These are phyloP conservation scores for Phengaris arion DNA, from an alignment of 2,888 invertebrate species.

Conservation along the genomic window DNA sequence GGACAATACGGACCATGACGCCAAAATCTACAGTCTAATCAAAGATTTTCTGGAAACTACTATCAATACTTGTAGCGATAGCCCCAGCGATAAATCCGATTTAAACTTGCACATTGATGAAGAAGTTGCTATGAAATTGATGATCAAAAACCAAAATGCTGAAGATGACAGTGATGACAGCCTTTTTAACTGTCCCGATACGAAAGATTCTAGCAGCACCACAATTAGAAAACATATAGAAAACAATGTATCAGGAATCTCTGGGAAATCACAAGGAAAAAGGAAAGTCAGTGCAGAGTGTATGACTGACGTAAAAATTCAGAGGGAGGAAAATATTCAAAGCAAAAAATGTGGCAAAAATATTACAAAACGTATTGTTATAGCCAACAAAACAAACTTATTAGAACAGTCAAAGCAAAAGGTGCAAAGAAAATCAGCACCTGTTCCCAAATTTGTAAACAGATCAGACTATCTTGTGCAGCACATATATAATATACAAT, in stretches of 20 bases:
- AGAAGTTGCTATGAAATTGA: neutral
- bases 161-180: neutral
- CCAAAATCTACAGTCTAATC: neutral
- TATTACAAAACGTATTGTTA: neutral
- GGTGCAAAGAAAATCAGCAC: neutral
- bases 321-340: neutral
- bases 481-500: conserved; percentile 8
- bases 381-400: neutral
- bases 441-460: neutral
- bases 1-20: neutral
- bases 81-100: neutral
- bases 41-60: neutral
- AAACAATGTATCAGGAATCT: neutral
- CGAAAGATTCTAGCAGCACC: neutral
- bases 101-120: neutral
- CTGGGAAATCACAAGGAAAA: neutral
- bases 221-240: neutral
- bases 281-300: neutral
- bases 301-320: neutral
- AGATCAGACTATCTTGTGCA: neutral
- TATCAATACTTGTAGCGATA: conserved; percentile 2
- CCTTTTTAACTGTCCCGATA: neutral
- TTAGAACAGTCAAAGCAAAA: neutral
- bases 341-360: neutral
- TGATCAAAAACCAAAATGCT: neutral